phyloP scores from a whole-genome alignment of 2,797 vertebrate species.

The Callimico goeldii region DNA sequence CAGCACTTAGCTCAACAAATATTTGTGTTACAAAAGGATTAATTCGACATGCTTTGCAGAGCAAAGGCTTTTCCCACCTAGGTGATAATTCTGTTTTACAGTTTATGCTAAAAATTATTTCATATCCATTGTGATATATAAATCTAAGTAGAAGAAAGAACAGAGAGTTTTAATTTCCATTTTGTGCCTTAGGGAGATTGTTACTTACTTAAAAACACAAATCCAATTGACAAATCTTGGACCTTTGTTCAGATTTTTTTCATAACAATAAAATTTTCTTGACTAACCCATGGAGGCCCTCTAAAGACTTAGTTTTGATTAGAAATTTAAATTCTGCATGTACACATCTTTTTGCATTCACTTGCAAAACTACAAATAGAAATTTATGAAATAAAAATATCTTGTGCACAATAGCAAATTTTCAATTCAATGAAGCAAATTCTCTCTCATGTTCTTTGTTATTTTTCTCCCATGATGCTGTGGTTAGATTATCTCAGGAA shows the following conservation, averaged over 20 bases:
- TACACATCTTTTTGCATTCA: background rate
- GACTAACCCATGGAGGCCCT: background rate
- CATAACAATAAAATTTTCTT: background rate
- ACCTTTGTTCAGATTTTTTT: background rate
- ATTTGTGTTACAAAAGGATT: background rate
- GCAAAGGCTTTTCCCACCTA: background rate
- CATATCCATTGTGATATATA: background rate
- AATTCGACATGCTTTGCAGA: background rate
- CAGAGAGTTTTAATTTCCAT: constrained; percentile 6
- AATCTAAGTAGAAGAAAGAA: background rate
- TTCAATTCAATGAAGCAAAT: background rate
- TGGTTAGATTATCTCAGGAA: background rate
- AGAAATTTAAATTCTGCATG: background rate
- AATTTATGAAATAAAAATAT: background rate
- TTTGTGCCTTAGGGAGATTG: background rate
- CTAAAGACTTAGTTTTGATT: constrained; percentile 4
- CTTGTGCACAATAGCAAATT: background rate
- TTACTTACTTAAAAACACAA: background rate
- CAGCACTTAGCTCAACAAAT: background rate
- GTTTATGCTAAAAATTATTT: constrained; percentile 14
- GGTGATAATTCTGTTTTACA: background rate
- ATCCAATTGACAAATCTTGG: background rate
- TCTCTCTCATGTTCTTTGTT: background rate
- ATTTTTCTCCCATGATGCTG: background rate
- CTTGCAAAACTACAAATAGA: background rate